A percentile compares a stretch with the other conserved stretches of the same genome.
Conservation (phyloP, 1,140 invertebrate species). For the Brachionus rotundiformis region DNA sequence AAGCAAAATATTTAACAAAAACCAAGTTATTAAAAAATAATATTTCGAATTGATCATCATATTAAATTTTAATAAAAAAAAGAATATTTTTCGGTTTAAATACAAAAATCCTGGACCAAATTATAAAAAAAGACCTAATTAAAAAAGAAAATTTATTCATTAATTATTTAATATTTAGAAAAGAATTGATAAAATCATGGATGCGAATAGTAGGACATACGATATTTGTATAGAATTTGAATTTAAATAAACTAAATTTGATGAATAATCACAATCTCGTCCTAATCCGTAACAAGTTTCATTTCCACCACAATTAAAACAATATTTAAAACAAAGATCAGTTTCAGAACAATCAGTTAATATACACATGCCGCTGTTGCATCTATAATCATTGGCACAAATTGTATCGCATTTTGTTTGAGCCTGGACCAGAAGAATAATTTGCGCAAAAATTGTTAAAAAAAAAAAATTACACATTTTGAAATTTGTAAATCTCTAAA, state of each 20-base stretch:
- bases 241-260: slow-evolving; percentile 18
- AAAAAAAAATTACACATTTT: not conserved
- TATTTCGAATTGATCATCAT: not conserved
- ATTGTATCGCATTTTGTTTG: slow-evolving; percentile 36
- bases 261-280: not conserved
- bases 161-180: not conserved
- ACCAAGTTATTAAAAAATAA: not conserved
- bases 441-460: not conserved
- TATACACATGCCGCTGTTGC: slow-evolving; percentile 14
- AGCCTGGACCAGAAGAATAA: not conserved
- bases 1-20: not conserved
- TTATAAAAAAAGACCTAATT: not conserved
- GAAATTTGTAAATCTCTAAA: not conserved
- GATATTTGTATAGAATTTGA: slow-evolving; percentile 16
- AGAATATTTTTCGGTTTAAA: not conserved
- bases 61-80: not conserved
- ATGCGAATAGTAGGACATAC: not conserved
- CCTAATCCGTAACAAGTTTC: slow-evolving; percentile 41
- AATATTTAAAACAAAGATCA: slow-evolving; percentile 2
- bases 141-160: not conserved
- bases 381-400: slow-evolving; percentile 22
- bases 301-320: slow-evolving; percentile 25
- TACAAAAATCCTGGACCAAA: not conserved
- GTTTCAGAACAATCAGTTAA: slow-evolving; percentile 21
- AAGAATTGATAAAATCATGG: not conserved